phyloP scores from a whole-genome alignment of 2,113 vertebrate species.

The Tapirus terrestris region DNA sequence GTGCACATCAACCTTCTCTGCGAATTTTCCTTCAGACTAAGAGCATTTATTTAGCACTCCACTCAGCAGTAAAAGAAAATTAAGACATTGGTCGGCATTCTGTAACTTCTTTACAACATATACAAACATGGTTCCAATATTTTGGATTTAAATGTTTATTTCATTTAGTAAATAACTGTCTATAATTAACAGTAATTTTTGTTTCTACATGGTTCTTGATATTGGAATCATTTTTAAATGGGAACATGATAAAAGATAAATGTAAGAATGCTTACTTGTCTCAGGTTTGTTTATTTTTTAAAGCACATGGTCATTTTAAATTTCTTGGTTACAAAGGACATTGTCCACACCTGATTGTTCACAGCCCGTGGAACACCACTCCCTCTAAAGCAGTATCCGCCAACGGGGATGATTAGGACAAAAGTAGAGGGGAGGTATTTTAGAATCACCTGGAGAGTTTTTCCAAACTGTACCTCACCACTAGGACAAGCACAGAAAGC shows the following conservation, averaged over 20 bases:
- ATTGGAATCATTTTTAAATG: slow-evolving; percentile 35
- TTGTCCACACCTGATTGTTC: background rate
- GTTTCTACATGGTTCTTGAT: slow-evolving; percentile 39
- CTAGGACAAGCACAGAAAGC: background rate
- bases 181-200: slow-evolving; percentile 68
- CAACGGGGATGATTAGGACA: background rate
- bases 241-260: background rate
- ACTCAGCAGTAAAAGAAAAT: slow-evolving; percentile 65
- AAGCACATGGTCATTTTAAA: background rate
- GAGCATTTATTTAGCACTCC: slow-evolving; percentile 60
- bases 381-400: background rate
- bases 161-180: background rate
- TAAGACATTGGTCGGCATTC: slow-evolving; percentile 53
- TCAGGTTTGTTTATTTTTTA: background rate
- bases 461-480: background rate
- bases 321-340: background rate
- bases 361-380: background rate
- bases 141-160: slow-evolving; percentile 57
- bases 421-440: background rate
- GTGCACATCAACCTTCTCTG: background rate
- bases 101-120: slow-evolving; percentile 44
- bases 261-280: slow-evolving; percentile 29
- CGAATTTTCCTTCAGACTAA: slow-evolving; percentile 24
- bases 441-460: background rate
- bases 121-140: slow-evolving; percentile 37